Conservation (phyloP, 2,888 invertebrate genomes). For the Zaprionus lineosus region DNA sequence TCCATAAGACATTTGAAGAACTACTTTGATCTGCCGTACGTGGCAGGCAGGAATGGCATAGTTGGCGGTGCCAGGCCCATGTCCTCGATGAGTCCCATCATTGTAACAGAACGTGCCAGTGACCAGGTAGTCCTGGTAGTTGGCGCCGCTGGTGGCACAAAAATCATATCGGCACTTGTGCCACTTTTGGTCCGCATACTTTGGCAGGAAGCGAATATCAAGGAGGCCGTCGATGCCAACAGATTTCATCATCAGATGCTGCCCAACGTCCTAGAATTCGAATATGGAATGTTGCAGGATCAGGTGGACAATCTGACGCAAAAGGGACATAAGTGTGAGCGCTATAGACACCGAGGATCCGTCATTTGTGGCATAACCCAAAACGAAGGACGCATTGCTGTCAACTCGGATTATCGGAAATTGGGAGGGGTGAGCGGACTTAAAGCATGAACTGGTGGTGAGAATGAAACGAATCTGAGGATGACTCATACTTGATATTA, state of each 20-base stretch:
- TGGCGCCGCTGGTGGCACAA: constrained; percentile 95
- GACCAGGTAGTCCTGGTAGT: constrained; percentile 87
- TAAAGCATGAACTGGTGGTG: constrained; percentile 1
- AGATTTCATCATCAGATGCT: constrained; percentile 94
- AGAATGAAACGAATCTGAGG: background rate
- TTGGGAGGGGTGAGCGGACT: constrained; percentile 90
- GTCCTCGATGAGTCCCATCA: constrained; percentile 95
- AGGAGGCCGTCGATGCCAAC: constrained; percentile 87
- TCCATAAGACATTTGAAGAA: constrained; percentile 90
- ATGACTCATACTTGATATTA: too few relatives aligned
- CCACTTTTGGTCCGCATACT: constrained; percentile 86
- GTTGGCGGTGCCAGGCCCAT: constrained; percentile 90
- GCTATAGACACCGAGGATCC: constrained; percentile 87
- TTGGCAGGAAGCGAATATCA: constrained; percentile 87
- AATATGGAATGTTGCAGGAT: constrained; percentile 85
- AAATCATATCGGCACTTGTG: constrained; percentile 91
- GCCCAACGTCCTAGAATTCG: constrained; percentile 89
- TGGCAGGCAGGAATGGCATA: constrained; percentile 91
- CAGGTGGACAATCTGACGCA: constrained; percentile 86
- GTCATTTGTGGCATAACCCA: constrained; percentile 88
- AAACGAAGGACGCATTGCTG: constrained; percentile 85
- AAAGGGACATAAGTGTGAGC: constrained; percentile 87
- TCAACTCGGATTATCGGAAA: constrained; percentile 92
- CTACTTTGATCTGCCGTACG: constrained; percentile 87
- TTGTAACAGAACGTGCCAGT: constrained; percentile 85